phyloP scores from a whole-genome alignment of 2,888 invertebrate genomes.

The Imbricaverruca yamaguchii region DNA sequence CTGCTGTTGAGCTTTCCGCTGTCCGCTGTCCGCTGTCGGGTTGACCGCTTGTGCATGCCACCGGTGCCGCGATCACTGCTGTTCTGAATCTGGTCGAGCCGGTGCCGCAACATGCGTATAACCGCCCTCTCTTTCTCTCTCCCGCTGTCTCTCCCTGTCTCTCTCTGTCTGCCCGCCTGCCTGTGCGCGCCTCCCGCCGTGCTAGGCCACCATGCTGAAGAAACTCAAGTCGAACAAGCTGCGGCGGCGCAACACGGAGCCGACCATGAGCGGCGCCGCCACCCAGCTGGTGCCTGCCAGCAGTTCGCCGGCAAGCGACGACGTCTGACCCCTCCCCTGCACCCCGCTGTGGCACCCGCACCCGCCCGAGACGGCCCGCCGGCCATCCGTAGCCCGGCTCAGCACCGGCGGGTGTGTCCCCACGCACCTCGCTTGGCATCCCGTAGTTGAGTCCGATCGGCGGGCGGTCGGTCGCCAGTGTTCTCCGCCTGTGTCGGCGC shows the following conservation, averaged over 20 bases:
- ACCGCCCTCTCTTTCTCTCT: slow-evolving; percentile 26
- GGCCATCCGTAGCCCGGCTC: slow-evolving; percentile 17
- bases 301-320: slow-evolving; percentile 27
- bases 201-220: slow-evolving; percentile 53
- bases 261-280: slow-evolving; percentile 36
- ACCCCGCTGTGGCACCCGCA: slow-evolving; percentile 26
- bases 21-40: not conserved
- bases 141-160: slow-evolving; percentile 26
- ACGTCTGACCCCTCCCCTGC: slow-evolving; percentile 33
- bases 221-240: slow-evolving; percentile 47
- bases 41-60: not conserved
- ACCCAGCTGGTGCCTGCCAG: slow-evolving; percentile 22
- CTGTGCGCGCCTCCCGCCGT: slow-evolving; percentile 7
- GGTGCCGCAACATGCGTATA: not conserved
- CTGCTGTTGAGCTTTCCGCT: slow-evolving; percentile 15
- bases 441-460: no score
- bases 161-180: slow-evolving; percentile 13
- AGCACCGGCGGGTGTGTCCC: not conserved
- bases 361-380: not conserved
- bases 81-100: not conserved
- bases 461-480: no score
- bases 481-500: no score
- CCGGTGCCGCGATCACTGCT: not conserved
- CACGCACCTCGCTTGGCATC: not conserved
- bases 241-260: slow-evolving; percentile 44